Conservation (phyloP, 2,888 invertebrate genomes). For the Luperina nickerlii region DNA sequence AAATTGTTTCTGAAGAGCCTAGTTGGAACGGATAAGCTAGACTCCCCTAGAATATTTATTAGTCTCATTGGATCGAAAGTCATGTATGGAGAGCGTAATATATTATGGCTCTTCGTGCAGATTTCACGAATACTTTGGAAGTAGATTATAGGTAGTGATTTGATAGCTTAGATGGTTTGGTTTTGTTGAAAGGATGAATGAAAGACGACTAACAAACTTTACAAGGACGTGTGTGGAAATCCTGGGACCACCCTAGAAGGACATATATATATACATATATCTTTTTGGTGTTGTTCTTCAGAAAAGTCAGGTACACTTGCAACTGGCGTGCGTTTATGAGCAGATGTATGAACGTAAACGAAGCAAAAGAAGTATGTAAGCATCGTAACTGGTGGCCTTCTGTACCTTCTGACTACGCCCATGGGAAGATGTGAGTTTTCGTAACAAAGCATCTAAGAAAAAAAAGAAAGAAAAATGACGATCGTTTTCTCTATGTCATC, state of each 20-base stretch:
- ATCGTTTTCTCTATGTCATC: neutral
- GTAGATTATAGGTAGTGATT: neutral
- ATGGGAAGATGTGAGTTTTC: neutral
- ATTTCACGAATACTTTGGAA: constrained; percentile 25
- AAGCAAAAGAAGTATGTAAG: neutral
- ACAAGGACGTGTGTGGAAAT: neutral
- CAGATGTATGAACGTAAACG: neutral
- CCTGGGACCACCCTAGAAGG: neutral
- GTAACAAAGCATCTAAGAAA: neutral
- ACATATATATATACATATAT: no score
- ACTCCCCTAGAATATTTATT: constrained; percentile 62
- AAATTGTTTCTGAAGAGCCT: constrained; percentile 53
- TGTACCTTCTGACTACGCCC: neutral
- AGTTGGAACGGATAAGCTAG: constrained; percentile 51
- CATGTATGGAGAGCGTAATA: constrained; percentile 5
- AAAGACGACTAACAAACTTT: neutral
- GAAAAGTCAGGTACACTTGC: neutral
- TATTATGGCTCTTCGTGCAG: constrained; percentile 23
- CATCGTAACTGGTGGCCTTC: neutral
- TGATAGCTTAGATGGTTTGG: neutral
- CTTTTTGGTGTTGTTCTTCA: neutral
- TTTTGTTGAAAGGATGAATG: neutral
- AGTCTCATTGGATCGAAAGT: constrained; percentile 46
- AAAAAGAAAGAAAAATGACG: constrained; percentile 3
- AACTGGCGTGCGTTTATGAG: neutral